Conservation (phyloP, 2,113 vertebrate genomes). For the Phylloscopus trochiloides region DNA sequence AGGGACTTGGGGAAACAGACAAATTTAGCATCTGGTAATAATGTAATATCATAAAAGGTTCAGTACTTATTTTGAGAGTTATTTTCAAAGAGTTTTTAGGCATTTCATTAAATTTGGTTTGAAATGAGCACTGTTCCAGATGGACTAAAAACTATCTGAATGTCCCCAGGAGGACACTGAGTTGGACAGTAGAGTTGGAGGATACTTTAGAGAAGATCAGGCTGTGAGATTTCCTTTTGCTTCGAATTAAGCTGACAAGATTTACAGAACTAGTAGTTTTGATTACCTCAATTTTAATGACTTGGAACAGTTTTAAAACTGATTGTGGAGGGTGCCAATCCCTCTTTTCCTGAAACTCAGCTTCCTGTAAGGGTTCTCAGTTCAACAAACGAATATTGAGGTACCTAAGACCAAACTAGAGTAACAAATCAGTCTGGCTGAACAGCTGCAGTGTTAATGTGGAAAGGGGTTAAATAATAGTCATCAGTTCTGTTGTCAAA, state of each 20-base stretch:
- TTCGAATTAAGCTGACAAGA: neutral
- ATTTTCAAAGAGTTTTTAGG: slow-evolving; percentile 1
- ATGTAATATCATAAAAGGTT: slow-evolving; percentile 18
- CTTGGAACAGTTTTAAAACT: neutral
- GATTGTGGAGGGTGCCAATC: neutral
- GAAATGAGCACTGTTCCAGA: neutral
- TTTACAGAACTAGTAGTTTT: neutral
- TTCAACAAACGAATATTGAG: neutral
- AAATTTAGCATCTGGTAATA: slow-evolving; percentile 17
- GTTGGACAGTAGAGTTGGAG: neutral
- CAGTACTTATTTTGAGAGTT: slow-evolving; percentile 15
- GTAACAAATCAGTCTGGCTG: neutral
- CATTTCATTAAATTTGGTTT: neutral
- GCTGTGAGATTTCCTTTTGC: neutral
- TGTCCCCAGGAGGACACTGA: neutral
- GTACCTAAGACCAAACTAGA: neutral
- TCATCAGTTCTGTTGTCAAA: slow-evolving; percentile 15
- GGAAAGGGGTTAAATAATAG: slow-evolving; percentile 9
- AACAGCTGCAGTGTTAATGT: neutral
- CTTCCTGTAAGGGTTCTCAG: neutral
- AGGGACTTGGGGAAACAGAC: slow-evolving; percentile 6
- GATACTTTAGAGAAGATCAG: neutral
- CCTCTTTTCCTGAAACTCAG: neutral
- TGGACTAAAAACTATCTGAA: neutral
- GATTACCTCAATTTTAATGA: neutral